Percentiles rank a stretch among this genome's conserved stretches.
Conservation (phyloP, 2,797 vertebrate genomes). For the Danio jaintianensis region DNA sequence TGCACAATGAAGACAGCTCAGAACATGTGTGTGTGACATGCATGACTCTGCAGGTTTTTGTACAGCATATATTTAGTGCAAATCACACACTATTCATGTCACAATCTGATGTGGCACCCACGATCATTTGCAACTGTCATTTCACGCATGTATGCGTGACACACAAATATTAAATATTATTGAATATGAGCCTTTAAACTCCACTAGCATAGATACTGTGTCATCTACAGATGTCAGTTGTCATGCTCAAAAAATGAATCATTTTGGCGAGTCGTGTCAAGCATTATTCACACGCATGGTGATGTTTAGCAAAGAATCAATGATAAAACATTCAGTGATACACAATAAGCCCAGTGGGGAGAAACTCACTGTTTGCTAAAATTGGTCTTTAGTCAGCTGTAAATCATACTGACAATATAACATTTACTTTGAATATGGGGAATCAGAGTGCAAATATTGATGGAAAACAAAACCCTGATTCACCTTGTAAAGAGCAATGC, state of each 20-base stretch:
- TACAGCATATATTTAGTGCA: not conserved
- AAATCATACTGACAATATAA: constrained; percentile 21
- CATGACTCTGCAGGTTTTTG: not conserved
- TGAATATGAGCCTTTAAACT: constrained; percentile 34
- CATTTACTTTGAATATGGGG: constrained; percentile 27
- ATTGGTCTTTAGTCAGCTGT: constrained; percentile 22
- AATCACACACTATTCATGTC: constrained; percentile 26
- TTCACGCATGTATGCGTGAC: constrained; percentile 21
- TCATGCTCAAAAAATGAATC: constrained; percentile 38
- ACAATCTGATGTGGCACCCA: constrained; percentile 25
- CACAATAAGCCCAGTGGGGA: constrained; percentile 23
- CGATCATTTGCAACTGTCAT: constrained; percentile 39
- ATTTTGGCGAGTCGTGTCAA: constrained; percentile 34
- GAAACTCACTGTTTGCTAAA: constrained; percentile 6
- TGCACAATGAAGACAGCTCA: not conserved
- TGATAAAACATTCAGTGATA: constrained; percentile 26
- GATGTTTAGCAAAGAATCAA: constrained; percentile 46
- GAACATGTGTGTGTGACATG: not conserved
- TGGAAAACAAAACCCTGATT: constrained; percentile 19
- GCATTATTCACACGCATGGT: constrained; percentile 24
- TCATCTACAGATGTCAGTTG: constrained; percentile 34
- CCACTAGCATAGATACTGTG: constrained; percentile 5
- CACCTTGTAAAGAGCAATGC: not conserved
- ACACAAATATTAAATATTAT: constrained; percentile 36
- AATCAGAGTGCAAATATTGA: constrained; percentile 14